Evolutionary conservation across 1,140 invertebrate genomes (phyloP), one percentile per base, ranked within the genome.

Genomic region (Drosophila aff.): DNA sequence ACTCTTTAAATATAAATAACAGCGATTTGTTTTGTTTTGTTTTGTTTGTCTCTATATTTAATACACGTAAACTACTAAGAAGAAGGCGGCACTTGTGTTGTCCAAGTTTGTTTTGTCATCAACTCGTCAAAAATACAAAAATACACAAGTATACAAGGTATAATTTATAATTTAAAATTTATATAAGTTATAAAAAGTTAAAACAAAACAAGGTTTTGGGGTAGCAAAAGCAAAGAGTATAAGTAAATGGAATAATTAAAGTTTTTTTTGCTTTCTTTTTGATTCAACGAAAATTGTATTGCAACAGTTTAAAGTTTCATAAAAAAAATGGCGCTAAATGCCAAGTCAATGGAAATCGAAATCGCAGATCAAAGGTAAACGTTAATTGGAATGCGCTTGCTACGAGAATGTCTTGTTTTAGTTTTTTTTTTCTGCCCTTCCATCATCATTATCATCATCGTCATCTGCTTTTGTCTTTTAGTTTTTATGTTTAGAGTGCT

Each of bases 1-100:
- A 71, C 76, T 87, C 82, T 87, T 89, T 69, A 79, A 79, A 79
- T 86, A 89, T 82, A 86, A 79, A 79, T 79, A 79, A 79, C 76
- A 79, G 76, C 66, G 66, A 71, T 78, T 73, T 31, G 53, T 57
- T 57, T 55, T 23, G 33, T 55, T 55, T 55, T 55, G 52, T 23
- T 55, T 57, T 55, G 66, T 72, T 59, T 78, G 57, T 71, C 46
- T 64, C 76, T 79, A 67, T 76, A 82, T 72, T 66, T 61, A 74
- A 67, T 89, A 83, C 64, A 84, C 67, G 69, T 78, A 80, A 83
- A 77, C 83, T 86, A 77, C 83, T 86, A 89, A 84, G 33, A 73
- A 73, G 74, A 78, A 78, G 75, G 75, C 75, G 75, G 63, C 74
- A 78, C 76, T 76, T 74, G 62, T 76, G 18, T 76, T 76, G 64